These are phyloP conservation scores for Malthinus seriepunctatus DNA, from an alignment of 2,888 invertebrate genomes.

Conservation along the genomic window DNA sequence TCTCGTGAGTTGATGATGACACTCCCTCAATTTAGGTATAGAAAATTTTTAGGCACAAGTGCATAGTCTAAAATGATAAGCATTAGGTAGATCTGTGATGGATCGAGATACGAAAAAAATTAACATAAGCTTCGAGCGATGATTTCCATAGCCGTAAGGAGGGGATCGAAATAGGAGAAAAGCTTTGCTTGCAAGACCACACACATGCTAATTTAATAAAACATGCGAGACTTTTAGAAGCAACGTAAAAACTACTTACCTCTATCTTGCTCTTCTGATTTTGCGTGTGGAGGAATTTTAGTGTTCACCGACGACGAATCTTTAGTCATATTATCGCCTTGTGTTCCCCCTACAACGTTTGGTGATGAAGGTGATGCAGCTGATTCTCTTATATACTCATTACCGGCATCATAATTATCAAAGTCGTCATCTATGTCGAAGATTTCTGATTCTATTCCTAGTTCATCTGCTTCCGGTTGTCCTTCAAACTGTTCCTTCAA, in stretches of 20 bases:
- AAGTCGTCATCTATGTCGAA: conserved; percentile 58
- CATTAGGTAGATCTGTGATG: too few relatives aligned
- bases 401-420: conserved; percentile 55
- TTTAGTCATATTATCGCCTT: conserved; percentile 48
- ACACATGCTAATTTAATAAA: neutral
- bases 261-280: conserved; percentile 45
- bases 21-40: too few relatives aligned
- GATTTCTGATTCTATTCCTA: conserved; percentile 50
- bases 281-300: conserved; percentile 44
- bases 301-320: conserved; percentile 42
- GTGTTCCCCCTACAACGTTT: conserved; percentile 54
- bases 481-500: conserved; percentile 82
- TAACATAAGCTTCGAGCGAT: too few relatives aligned
- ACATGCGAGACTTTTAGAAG: neutral
- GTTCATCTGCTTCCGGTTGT: conserved; percentile 77
- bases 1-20: too few relatives aligned
- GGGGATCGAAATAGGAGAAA: neutral
- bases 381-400: conserved; percentile 61
- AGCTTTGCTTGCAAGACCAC: conserved; percentile 1
- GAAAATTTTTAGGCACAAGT: too few relatives aligned
- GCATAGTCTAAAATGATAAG: too few relatives aligned
- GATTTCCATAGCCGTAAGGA: too few relatives aligned
- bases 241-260: conserved; percentile 40
- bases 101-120: too few relatives aligned
- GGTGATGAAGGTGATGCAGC: conserved; percentile 63